These are phyloP conservation scores for Heliconius hermathena DNA, from an alignment of 1,140 invertebrate genomes.

Conservation along the genomic window DNA sequence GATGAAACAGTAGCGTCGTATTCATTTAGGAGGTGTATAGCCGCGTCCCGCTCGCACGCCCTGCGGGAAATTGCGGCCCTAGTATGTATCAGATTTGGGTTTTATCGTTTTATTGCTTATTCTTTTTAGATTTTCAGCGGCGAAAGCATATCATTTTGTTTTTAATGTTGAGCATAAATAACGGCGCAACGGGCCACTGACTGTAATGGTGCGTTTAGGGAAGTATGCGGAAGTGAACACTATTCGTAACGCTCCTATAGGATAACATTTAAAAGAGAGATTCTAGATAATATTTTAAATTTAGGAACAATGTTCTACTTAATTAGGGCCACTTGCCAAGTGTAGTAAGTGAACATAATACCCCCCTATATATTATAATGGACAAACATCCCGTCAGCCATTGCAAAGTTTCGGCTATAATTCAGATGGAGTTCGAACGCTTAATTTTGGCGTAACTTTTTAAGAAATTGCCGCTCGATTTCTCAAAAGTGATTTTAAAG, in stretches of 20 bases:
- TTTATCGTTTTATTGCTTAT: slow-evolving; percentile 82
- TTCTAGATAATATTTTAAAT: slow-evolving; percentile 23
- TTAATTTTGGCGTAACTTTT: slow-evolving; percentile 47
- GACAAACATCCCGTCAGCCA: slow-evolving; percentile 43
- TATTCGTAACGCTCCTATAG: slow-evolving; percentile 57
- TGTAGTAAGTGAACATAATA: slow-evolving; percentile 33
- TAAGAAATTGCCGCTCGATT: slow-evolving; percentile 60
- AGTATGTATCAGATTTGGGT: slow-evolving; percentile 82
- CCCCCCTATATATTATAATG: slow-evolving; percentile 13
- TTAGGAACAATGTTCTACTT: slow-evolving; percentile 29
- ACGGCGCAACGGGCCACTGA: slow-evolving; percentile 66
- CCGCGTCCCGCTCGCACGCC: slow-evolving; percentile 66
- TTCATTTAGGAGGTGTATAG: slow-evolving; percentile 76
- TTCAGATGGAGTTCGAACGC: slow-evolving; percentile 42
- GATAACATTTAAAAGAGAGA: not conserved
- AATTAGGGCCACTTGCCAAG: slow-evolving; percentile 44
- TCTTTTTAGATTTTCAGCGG: slow-evolving; percentile 82
- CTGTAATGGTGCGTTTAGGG: slow-evolving; percentile 74
- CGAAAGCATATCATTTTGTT: slow-evolving; percentile 80
- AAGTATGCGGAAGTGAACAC: slow-evolving; percentile 66
- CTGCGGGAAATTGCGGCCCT: slow-evolving; percentile 74
- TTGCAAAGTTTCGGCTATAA: slow-evolving; percentile 44
- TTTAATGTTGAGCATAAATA: slow-evolving; percentile 80
- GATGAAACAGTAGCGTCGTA: slow-evolving; percentile 80
- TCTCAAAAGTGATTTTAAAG: slow-evolving; percentile 74